Evolutionary conservation across 1,140 invertebrate species (phyloP), one percentile per base, ranked within the genome.

Genomic region (Camponotus vicinus): DNA sequence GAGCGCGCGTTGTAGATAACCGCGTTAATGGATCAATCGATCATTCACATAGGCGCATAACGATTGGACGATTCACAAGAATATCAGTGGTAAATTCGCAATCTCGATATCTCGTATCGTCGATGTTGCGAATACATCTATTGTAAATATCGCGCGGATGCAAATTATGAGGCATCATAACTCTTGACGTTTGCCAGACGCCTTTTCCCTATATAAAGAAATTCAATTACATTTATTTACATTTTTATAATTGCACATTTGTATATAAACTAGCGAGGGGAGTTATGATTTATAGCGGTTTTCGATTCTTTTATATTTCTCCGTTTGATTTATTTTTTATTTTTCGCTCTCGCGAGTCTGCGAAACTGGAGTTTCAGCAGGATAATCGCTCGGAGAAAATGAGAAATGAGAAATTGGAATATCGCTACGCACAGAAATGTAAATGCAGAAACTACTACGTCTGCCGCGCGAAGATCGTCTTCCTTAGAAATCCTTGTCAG

Each of bases 401-500:
- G 27, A 73, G 69, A 52, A 52, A 52, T n/a, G 45, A 73, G 79
- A 80, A 80, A 69, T 55, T 40, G 45, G 79, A 83, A 18, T 45
- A 73, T 37, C 45, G 21, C 9, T 71, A 82, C 67, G 27, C 27
- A 27, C 45, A 13, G 37, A 82, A 82, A 61, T 73, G 55, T 73
- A 49, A 52, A 61, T 70, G 67, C 18, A 59, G 21, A 37, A 73
- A 42, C 55, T 49, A 49, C 42, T 27, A 27, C 21, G 7, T 21
- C 69, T 37, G 69, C 55, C n/a, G 37, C n/a, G 11, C 32, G 52
- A 63, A 61, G 27, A 75, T 75, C 69, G 37, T 73, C 69, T 49
- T 42, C 40, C 69, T 73, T 57, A n/a, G 73, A 66, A 75, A 80
- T 76, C 78, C 70, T 87, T 71, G 63, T 80, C 76, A 61, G 7